phyloP scores from a whole-genome alignment of 2,113 vertebrate species.

The Nothoprocta perdicaria region DNA sequence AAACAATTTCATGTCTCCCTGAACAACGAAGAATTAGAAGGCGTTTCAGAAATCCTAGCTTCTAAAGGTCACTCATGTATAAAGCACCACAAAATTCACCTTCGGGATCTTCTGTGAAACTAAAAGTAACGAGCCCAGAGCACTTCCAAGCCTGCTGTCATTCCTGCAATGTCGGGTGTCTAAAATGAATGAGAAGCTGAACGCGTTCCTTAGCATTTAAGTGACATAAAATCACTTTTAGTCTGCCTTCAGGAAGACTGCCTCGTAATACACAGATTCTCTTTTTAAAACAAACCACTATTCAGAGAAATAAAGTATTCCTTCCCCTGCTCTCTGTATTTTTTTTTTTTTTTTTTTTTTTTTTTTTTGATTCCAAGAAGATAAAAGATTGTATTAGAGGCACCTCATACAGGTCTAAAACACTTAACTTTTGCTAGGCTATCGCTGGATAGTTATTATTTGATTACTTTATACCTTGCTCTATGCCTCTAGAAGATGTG shows the following conservation, averaged over 20 bases:
- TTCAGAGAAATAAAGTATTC: neutral
- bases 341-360: neutral
- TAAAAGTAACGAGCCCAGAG: accelerated
- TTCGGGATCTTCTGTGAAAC: neutral
- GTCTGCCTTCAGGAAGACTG: neutral
- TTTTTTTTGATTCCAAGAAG: neutral
- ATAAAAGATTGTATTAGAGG: neutral
- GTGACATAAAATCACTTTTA: neutral
- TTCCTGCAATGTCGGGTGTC: neutral
- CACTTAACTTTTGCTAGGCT: neutral
- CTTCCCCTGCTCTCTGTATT: accelerated
- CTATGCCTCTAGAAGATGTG: neutral
- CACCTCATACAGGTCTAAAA: neutral
- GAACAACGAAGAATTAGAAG: neutral
- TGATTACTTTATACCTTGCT: neutral
- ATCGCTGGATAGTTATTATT: neutral
- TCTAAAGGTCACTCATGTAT: neutral
- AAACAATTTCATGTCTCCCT: neutral
- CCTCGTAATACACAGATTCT: accelerated
- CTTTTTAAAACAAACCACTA: neutral
- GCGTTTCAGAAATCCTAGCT: neutral
- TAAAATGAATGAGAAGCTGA: neutral
- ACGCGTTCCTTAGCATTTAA: neutral
- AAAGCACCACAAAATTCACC: neutral
- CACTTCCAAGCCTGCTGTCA: neutral